Conservation (phyloP, 1,140 invertebrate genomes). For the Leguminivora glycinivorella region DNA sequence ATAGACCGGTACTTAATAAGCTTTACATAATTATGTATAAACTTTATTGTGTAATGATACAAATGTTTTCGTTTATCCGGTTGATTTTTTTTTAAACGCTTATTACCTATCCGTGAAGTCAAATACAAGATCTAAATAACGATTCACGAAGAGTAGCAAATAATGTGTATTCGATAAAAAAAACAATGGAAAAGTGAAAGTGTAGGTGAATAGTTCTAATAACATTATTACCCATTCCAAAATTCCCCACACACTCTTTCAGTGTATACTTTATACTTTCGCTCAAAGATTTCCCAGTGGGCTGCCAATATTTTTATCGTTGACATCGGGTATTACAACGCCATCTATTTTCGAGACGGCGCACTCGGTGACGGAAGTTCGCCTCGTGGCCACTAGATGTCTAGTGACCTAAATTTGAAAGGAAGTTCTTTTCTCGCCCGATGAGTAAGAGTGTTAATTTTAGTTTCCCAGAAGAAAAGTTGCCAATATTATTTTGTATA, state of each 20-base stretch:
- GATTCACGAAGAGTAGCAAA: too few species aligned
- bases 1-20: too few species aligned
- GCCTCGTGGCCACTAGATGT: constrained; percentile 46
- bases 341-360: constrained; percentile 43
- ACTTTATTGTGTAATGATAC: too few species aligned
- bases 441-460: constrained; percentile 35
- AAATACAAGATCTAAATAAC: too few species aligned
- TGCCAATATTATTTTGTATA: constrained; percentile 32
- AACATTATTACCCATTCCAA: background rate
- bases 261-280: background rate
- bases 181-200: too few species aligned
- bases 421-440: constrained; percentile 34
- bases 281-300: constrained; percentile 5
- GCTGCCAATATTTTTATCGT: constrained; percentile 22
- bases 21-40: too few species aligned
- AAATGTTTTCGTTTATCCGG: too few species aligned
- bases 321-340: constrained; percentile 34
- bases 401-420: constrained; percentile 37
- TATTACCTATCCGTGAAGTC: too few species aligned
- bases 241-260: background rate
- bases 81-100: too few species aligned
- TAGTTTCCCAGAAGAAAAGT: constrained; percentile 32
- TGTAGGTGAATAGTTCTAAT: too few species aligned
- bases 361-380: constrained; percentile 37
- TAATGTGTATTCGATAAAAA: too few species aligned